Conservation (phyloP, 2,113 vertebrate species). For the Corapipo altera region DNA sequence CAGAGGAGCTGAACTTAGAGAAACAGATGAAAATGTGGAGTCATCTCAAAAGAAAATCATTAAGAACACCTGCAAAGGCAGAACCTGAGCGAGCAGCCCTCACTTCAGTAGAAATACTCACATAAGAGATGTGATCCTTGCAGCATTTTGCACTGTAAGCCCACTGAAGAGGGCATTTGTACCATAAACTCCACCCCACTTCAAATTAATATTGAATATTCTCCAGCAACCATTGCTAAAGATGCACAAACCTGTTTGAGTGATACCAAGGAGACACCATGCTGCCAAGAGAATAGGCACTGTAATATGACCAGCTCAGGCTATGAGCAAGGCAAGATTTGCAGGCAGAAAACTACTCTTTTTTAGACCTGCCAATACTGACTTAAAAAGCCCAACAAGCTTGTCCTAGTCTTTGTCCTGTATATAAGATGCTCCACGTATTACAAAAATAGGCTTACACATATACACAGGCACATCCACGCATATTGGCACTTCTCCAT, state of each 20-base stretch:
- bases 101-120: background rate
- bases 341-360: background rate
- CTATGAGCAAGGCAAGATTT: background rate
- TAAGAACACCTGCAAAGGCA: background rate
- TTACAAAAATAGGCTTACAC: background rate
- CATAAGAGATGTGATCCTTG: fast-evolving
- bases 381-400: background rate
- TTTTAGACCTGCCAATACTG: background rate
- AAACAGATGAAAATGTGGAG: background rate
- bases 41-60: background rate
- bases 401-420: background rate
- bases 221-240: background rate
- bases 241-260: background rate
- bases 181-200: background rate
- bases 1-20: background rate
- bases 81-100: background rate
- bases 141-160: background rate
- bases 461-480: background rate
- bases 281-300: background rate
- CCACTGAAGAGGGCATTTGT: background rate
- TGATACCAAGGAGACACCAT: background rate
- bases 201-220: background rate
- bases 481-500: background rate
- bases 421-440: background rate
- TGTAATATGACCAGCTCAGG: background rate